Conservation (phyloP, 2,888 invertebrate species). For the Altica lythri region DNA sequence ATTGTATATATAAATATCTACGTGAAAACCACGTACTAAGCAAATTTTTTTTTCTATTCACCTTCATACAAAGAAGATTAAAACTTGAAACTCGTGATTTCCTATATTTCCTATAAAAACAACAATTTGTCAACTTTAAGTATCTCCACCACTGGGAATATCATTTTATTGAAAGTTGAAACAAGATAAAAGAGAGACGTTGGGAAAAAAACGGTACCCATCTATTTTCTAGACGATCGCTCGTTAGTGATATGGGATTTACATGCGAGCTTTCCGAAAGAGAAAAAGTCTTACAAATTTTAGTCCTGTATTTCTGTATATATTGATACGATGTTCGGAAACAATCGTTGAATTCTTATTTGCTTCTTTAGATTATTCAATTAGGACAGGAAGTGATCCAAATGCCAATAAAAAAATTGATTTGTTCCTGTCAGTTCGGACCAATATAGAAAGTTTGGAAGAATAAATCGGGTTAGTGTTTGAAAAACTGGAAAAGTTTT, state of each 20-base stretch:
- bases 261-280: conserved; percentile 1
- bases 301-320: not conserved
- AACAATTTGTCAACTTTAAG: no score
- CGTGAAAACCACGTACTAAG: no score
- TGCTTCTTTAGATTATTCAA: conserved; percentile 9
- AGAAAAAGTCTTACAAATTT: conserved; percentile 7
- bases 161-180: conserved; percentile 42
- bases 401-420: conserved; percentile 1
- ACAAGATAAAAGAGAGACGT: conserved; percentile 39
- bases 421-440: conserved; percentile 2
- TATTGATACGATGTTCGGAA: conserved; percentile 8
- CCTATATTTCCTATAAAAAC: no score
- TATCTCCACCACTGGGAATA: conserved; percentile 28
- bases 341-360: not conserved
- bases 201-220: conserved; percentile 19
- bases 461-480: no score
- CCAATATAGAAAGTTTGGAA: no score
- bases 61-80: no score
- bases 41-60: no score
- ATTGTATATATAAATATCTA: no score
- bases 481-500: no score
- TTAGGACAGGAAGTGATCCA: conserved; percentile 1
- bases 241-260: conserved; percentile 23
- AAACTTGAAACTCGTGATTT: no score
- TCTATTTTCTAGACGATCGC: conserved; percentile 29